Evolutionary conservation across 2,888 invertebrate species (phyloP).

Genomic region (Papilio demoleus): DNA sequence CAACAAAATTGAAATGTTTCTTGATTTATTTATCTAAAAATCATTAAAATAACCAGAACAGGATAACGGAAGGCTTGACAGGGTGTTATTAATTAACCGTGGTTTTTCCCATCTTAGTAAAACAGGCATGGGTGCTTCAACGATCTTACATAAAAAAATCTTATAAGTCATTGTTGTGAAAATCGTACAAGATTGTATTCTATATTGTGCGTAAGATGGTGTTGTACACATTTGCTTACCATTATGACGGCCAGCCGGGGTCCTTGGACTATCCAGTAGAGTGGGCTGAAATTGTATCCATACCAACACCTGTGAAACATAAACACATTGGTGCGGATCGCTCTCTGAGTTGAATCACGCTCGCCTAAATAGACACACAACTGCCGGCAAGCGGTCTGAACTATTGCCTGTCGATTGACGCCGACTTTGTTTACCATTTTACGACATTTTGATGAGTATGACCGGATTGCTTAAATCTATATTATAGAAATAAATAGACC

Average conservation of each 20-base stretch:
- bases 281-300: constrained; percentile 90
- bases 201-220: too few relatives aligned
- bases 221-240: constrained; percentile 80
- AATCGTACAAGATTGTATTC: too few relatives aligned
- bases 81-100: too few relatives aligned
- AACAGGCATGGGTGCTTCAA: too few relatives aligned
- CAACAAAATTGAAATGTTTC: too few relatives aligned
- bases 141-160: too few relatives aligned
- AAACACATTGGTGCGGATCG: constrained; percentile 31
- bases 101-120: too few relatives aligned
- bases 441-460: constrained; percentile 30
- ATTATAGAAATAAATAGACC: not conserved
- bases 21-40: too few relatives aligned
- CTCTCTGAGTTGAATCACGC: constrained; percentile 34
- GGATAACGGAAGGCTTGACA: too few relatives aligned
- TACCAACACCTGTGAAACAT: constrained; percentile 87
- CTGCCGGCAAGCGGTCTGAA: constrained; percentile 1
- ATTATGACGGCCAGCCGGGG: constrained; percentile 91
- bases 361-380: constrained; percentile 37
- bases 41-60: too few relatives aligned
- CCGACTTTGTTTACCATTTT: constrained; percentile 30
- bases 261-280: constrained; percentile 96
- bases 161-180: too few relatives aligned
- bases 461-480: constrained; percentile 17
- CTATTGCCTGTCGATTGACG: constrained; percentile 45